Conservation (phyloP, 2,797 vertebrate species). For the Thamnophis elegans region DNA sequence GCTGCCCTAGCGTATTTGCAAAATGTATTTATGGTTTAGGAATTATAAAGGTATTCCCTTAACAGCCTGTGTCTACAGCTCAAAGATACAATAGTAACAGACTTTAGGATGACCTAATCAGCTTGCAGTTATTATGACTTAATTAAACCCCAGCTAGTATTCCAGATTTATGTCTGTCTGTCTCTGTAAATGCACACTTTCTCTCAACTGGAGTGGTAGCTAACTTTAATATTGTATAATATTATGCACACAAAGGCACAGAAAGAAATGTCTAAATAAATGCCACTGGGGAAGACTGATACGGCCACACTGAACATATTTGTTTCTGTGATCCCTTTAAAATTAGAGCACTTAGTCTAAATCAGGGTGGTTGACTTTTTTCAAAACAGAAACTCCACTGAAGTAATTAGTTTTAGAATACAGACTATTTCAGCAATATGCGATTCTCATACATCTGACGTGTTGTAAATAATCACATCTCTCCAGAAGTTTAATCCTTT, state of each 20-base stretch:
- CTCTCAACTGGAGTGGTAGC: not conserved
- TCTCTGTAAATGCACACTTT: not conserved
- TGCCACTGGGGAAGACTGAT: not conserved
- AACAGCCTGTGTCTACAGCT: not conserved
- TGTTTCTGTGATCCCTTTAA: not conserved
- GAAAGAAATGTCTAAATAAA: constrained; percentile 2
- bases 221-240: not conserved
- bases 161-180: not conserved
- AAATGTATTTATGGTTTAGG: not conserved
- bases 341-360: not conserved
- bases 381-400: not conserved
- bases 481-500: not conserved
- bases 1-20: not conserved
- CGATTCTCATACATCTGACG: not conserved
- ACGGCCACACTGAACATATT: not conserved
- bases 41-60: constrained; percentile 14
- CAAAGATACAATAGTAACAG: not conserved
- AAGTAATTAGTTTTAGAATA: constrained; percentile 1
- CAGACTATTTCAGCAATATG: not conserved
- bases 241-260: not conserved
- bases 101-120: constrained; percentile 1
- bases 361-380: not conserved
- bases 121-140: not conserved
- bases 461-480: not conserved
- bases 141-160: not conserved